These are phyloP conservation scores for Nycteola revayana DNA, from an alignment of 2,888 invertebrate species.

Conservation along the genomic window DNA sequence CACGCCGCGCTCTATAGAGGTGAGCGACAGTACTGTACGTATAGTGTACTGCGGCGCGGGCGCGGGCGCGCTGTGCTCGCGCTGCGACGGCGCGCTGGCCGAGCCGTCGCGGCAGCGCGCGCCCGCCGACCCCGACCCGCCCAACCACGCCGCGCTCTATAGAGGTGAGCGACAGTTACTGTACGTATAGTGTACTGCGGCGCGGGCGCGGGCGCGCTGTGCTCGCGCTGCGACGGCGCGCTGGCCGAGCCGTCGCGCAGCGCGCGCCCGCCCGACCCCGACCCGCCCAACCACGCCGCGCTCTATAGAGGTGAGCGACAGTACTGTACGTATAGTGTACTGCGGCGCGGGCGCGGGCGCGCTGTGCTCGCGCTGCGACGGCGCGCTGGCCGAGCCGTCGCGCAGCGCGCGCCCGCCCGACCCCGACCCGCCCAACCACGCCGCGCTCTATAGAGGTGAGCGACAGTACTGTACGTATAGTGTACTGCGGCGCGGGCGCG, in stretches of 20 bases:
- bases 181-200: neutral
- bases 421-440: conserved; percentile 1
- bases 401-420: no score
- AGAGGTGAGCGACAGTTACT: conserved; percentile 2
- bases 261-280: conserved; percentile 1
- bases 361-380: neutral
- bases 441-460: conserved; percentile 4
- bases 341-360: neutral
- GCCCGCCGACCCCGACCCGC: conserved; percentile 1
- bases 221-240: conserved; percentile 1
- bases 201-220: neutral
- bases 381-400: neutral
- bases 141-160: neutral
- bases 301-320: conserved; percentile 4
- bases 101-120: neutral
- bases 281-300: neutral
- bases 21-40: neutral
- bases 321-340: neutral
- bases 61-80: neutral
- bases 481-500: neutral
- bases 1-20: conserved; percentile 3
- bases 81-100: conserved; percentile 1
- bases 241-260: neutral
- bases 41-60: neutral
- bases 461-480: neutral